phyloP scores from a whole-genome alignment of 2,888 invertebrate genomes.

The Xanthia icteritia region DNA sequence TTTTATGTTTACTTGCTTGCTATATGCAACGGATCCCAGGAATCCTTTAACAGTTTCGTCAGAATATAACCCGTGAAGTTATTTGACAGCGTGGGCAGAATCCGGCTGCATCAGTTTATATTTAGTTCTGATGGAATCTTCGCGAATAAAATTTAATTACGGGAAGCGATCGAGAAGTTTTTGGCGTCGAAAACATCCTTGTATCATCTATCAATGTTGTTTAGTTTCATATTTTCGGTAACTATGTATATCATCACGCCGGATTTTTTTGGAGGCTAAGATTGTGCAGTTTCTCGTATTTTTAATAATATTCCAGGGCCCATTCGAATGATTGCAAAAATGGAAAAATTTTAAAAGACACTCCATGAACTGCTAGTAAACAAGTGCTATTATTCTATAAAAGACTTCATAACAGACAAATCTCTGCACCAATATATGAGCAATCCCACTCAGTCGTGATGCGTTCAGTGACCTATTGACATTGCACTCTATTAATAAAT shows the following conservation, averaged over 20 bases:
- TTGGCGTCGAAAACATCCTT: conserved; percentile 43
- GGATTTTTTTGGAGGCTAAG: background rate
- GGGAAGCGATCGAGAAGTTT: conserved; percentile 44
- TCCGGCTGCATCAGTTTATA: conserved; percentile 48
- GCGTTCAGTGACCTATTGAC: no score
- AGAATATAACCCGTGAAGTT: conserved; percentile 26
- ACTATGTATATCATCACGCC: background rate
- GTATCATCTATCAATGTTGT: conserved; percentile 14
- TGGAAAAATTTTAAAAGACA: no score
- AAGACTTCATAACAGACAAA: no score
- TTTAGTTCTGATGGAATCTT: conserved; percentile 55
- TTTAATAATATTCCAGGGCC: no score
- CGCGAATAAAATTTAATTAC: conserved; percentile 58
- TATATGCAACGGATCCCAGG: background rate
- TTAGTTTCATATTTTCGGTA: background rate
- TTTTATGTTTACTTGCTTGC: background rate
- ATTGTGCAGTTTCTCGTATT: no score
- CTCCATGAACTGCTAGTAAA: no score
- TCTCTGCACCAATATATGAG: no score
- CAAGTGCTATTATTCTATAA: no score
- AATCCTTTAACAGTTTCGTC: conserved; percentile 27
- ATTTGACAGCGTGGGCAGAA: conserved; percentile 42
- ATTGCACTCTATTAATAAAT: no score
- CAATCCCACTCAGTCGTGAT: no score
- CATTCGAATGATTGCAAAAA: no score